Conservation (phyloP, 1,140 invertebrate genomes). For the Octopus sinensis region DNA sequence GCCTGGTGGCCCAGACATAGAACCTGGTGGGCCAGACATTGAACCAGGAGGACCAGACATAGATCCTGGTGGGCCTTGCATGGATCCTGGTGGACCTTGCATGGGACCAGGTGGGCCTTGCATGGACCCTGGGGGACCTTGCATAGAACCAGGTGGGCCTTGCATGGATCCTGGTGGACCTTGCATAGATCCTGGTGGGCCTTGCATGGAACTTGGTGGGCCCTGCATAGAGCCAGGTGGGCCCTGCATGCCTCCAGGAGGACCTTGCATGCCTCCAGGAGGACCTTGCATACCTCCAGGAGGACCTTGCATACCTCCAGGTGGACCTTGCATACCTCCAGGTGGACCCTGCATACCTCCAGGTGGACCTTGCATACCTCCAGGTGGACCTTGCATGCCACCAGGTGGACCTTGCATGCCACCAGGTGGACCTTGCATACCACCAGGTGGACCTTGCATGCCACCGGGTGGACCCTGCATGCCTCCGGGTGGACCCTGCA, state of each 20-base stretch:
- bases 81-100: conserved; percentile 15
- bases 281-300: conserved; percentile 19
- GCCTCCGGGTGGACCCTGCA: conserved; percentile 17
- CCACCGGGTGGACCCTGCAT: conserved; percentile 26
- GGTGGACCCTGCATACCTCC: not conserved
- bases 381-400: conserved; percentile 24
- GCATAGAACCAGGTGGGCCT: conserved; percentile 15
- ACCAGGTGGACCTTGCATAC: conserved; percentile 26
- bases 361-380: conserved; percentile 17
- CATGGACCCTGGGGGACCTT: conserved; percentile 14
- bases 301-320: conserved; percentile 19
- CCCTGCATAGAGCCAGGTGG: conserved; percentile 14
- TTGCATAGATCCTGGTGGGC: conserved; percentile 12
- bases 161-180: conserved; percentile 13
- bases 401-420: conserved; percentile 25
- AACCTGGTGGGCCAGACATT: too few relatives aligned
- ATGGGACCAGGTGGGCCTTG: conserved; percentile 13
- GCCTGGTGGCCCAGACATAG: too few relatives aligned
- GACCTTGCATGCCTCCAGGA: conserved; percentile 13
- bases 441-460: conserved; percentile 29
- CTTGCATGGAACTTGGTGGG: conserved; percentile 14
- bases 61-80: too few relatives aligned
- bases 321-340: not conserved
- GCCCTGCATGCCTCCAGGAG: conserved; percentile 23
- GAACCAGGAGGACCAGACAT: too few relatives aligned